Base-by-base conservation (phyloP, 2,888 invertebrate species). In the Callimorpha dominula region DNA sequence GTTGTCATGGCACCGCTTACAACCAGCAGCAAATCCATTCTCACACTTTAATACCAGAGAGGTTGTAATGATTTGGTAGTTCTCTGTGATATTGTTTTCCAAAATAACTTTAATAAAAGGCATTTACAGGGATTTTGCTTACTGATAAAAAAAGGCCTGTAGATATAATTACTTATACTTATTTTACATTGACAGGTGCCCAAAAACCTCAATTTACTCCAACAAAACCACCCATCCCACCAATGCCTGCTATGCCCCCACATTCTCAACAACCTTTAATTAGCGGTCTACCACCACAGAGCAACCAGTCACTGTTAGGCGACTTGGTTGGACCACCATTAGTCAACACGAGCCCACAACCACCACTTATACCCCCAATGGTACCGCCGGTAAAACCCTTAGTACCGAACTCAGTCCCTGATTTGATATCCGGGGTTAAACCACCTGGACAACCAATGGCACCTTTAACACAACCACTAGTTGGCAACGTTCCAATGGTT, bases 381-480 rank as follows among this genome's bases (percentile, higher is more conserved):
- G 75, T 86, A 0, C 88, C 88, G 0, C 88, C 90, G 1, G 62
- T 87, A 0, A 90, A 89, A 80, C 89, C 92, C 0, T 79, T 87
- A 17, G 77, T 86, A 3, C 80, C 88, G 0, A 82, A 78, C 4
- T 17, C 87, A 0, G 89, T 94, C 0, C 94, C 95, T 0, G 94
- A 95, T 81, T 78, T 94, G 4, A 94, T 94, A 60, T 93, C 95
- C 0, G 93, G 91, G 0, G 92, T 93, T 0, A 93, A 94, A 81
- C 91, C 82, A 80, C 91, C 82, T 14, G 65, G 80, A 0, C 74
- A 74, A 66, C 71, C 74, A 0, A 49, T 75, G 17, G 54, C 69
- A 31, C 67, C 65, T 0, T 71, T 68, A 8, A 71, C 81, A 0
- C 89, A 85, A 68, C 85, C 89, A 0, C 46, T 89, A 57, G 75